Conservation (phyloP, 2,113 vertebrate species). For the Mustelus asterias region DNA sequence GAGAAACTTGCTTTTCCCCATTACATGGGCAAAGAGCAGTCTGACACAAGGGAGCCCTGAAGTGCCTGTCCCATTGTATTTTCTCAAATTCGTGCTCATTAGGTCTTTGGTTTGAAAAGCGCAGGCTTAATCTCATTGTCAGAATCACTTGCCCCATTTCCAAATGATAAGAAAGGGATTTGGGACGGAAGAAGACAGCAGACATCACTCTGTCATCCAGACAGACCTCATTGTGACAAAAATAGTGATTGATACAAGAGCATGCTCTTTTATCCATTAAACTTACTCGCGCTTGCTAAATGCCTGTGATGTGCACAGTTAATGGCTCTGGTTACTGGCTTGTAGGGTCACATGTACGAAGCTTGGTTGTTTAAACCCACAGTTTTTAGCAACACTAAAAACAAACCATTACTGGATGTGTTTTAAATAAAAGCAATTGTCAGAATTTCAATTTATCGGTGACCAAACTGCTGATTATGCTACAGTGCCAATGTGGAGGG, state of each 20-base stretch:
- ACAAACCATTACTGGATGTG: not conserved
- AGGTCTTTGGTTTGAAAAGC: slow-evolving; percentile 67
- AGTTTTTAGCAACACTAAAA: not conserved
- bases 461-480: not conserved
- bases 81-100: slow-evolving; percentile 62
- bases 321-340: not conserved
- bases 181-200: slow-evolving; percentile 51
- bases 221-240: not conserved
- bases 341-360: not conserved
- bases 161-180: slow-evolving; percentile 64
- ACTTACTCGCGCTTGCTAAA: not conserved
- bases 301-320: not conserved
- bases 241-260: not conserved
- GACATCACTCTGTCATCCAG: slow-evolving; percentile 48
- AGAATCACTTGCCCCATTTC: slow-evolving; percentile 53
- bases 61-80: slow-evolving; percentile 61
- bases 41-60: slow-evolving; percentile 54
- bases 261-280: not conserved
- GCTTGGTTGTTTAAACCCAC: not conserved
- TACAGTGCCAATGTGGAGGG: not conserved
- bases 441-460: not conserved
- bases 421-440: not conserved
- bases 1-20: not conserved
- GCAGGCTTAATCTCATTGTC: slow-evolving; percentile 58
- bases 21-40: not conserved